Evolutionary conservation across 2,797 vertebrate genomes (phyloP), one percentile per base, ranked within the genome.

Genomic region (Psittacula derbiana): DNA sequence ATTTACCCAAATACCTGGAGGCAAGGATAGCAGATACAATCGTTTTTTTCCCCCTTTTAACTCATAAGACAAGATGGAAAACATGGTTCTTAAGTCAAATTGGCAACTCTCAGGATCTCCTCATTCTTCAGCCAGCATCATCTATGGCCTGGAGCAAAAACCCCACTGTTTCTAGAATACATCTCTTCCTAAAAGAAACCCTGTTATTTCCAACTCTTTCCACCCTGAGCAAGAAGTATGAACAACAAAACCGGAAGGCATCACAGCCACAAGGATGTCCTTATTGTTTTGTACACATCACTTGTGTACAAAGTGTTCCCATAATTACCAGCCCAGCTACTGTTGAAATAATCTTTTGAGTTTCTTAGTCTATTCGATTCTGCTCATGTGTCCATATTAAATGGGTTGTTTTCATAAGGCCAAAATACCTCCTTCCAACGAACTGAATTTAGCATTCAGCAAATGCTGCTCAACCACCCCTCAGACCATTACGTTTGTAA

Each of bases 401-500:
- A 83, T 17, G 33, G 6, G 36, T 6, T 81, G 70, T 95, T 96
- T 94, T 75, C 94, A 38, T 60, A 82, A 92, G 88, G 90, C 72
- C 91, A 87, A 81, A 49, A 86, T 25, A 62, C 66, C 65, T 81
- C 84, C 93, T 76, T 81, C 82, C 94, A 71, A 41, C 4, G 62
- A 64, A 69, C 72, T 90, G 92, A 94, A 49, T 43, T 67, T 79
- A 90, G 87, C 88, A 38, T 76, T 85, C 88, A 95, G 93, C 93
- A 83, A 19, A 86, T 67, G 78, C 82, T 82, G 88, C 90, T 76
- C 96, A 85, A 76, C 90, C 93, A 83, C 71, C 92, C 95, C 93
- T 96, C 90, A 95, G 90, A 64, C 96, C 91, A 21, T 96, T 85
- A 95, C 82, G 87, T 95, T 69, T 10, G 88, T 75, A 89, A 97